These are phyloP conservation scores for Pipa parva DNA, from an alignment of 2,113 vertebrate genomes.

Conservation along the genomic window DNA sequence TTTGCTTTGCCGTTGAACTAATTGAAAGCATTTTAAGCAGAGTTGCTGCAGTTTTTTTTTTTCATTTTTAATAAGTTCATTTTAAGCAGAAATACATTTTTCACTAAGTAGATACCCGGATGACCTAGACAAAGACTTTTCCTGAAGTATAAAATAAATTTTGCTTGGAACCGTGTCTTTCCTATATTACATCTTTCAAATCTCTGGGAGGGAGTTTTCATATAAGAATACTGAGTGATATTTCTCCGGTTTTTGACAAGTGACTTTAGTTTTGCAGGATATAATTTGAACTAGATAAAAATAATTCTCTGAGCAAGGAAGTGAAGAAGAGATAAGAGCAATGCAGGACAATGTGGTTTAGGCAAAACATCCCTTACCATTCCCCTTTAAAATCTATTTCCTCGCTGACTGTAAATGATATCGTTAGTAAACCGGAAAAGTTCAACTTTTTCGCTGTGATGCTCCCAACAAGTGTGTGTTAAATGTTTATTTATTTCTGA, in stretches of 20 bases:
- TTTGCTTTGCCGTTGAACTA: not conserved
- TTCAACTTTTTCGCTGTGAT: too few relatives aligned
- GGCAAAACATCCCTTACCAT: not conserved
- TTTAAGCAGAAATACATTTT: not conserved
- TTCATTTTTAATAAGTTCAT: not conserved
- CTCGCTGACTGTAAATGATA: too few relatives aligned
- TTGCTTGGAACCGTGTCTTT: not conserved
- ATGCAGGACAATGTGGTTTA: not conserved
- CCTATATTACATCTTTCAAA: conserved; percentile 1
- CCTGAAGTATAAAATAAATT: conserved; percentile 7
- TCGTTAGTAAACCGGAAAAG: too few relatives aligned
- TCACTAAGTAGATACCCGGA: not conserved
- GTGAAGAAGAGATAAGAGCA: not conserved
- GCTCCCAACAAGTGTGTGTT: too few relatives aligned
- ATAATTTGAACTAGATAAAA: not conserved
- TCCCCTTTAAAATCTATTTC: too few relatives aligned
- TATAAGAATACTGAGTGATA: conserved; percentile 7
- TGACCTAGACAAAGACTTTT: conserved; percentile 1
- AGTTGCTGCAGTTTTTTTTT: not conserved
- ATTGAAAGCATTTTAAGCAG: conserved; percentile 2
- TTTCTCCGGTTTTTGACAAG: not conserved
- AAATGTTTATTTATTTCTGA: too few relatives aligned
- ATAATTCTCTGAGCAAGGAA: not conserved
- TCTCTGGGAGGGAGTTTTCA: not conserved
- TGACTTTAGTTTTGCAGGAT: conserved; percentile 1